A percentile compares a stretch with the other conserved stretches of the same genome.
These are phyloP conservation scores for Caenorhabditis latens DNA, from an alignment of 1,140 invertebrate genomes.

Conservation along the genomic window DNA sequence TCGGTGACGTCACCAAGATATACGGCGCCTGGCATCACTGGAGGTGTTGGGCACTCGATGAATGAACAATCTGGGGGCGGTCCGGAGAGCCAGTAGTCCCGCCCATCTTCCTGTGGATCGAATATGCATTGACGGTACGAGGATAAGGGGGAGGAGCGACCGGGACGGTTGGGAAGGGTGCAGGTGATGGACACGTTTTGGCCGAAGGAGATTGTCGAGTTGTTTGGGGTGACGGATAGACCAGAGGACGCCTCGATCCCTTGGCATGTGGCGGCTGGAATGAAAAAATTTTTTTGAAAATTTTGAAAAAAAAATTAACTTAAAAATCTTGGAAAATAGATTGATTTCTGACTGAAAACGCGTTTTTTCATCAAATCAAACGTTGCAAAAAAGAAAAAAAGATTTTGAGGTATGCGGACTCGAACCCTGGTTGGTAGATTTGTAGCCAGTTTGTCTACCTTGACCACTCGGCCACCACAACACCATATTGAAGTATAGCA, in stretches of 20 bases:
- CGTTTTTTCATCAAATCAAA: too few species aligned
- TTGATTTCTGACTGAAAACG: too few species aligned
- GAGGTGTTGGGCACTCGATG: slow-evolving; percentile 77
- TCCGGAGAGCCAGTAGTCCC: slow-evolving; percentile 92
- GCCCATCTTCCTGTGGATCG: slow-evolving; percentile 89
- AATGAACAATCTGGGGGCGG: slow-evolving; percentile 82
- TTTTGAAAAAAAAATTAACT: not conserved
- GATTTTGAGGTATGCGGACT: too few species aligned
- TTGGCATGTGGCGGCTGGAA: slow-evolving; percentile 74
- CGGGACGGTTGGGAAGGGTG: slow-evolving; percentile 73
- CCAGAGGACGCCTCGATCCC: slow-evolving; percentile 72
- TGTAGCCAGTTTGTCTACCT: too few species aligned
- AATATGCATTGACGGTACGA: slow-evolving; percentile 93
- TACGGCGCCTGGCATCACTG: slow-evolving; percentile 69
- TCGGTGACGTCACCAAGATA: slow-evolving; percentile 14
- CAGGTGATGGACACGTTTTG: slow-evolving; percentile 74
- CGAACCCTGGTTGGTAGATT: too few species aligned
- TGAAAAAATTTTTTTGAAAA: not conserved
- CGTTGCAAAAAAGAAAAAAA: too few species aligned
- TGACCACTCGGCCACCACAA: too few species aligned
- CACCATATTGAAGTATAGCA: too few species aligned
- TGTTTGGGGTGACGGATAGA: slow-evolving; percentile 73
- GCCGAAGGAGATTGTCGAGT: slow-evolving; percentile 70
- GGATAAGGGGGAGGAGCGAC: slow-evolving; percentile 81
- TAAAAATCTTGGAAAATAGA: too few species aligned